A percentile compares a stretch with the other conserved stretches of the same genome.
Conservation (phyloP, 2,797 vertebrate species). For the Chloroceryle inda region DNA sequence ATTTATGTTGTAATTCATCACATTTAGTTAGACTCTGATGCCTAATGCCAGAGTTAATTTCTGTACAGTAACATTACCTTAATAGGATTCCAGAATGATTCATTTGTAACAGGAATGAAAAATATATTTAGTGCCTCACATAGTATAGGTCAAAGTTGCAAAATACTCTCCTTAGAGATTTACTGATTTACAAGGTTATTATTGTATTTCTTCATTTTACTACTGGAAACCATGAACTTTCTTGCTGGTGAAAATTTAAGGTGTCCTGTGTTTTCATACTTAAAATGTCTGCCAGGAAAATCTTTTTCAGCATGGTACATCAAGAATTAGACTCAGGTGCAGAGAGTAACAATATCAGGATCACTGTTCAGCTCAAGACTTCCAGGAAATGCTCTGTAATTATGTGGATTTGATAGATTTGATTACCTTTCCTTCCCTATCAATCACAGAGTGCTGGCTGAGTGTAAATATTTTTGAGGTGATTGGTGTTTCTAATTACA, state of each 20-base stretch:
- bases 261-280: background rate
- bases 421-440: background rate
- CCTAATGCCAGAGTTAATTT: background rate
- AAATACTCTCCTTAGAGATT: background rate
- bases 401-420: background rate
- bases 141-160: background rate
- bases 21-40: background rate
- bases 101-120: background rate
- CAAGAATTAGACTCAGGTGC: background rate
- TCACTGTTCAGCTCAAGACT: background rate
- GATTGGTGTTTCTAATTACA: background rate
- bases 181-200: background rate
- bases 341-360: background rate
- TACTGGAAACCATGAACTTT: background rate
- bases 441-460: background rate
- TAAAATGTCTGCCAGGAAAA: background rate
- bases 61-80: background rate
- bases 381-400: background rate
- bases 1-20: background rate
- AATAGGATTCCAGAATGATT: background rate
- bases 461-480: background rate
- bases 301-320: background rate
- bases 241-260: background rate
- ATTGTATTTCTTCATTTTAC: background rate
- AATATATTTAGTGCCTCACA: background rate